Evolutionary conservation across 2,888 invertebrate genomes (phyloP).

Genomic region (Trisateles emortualis): DNA sequence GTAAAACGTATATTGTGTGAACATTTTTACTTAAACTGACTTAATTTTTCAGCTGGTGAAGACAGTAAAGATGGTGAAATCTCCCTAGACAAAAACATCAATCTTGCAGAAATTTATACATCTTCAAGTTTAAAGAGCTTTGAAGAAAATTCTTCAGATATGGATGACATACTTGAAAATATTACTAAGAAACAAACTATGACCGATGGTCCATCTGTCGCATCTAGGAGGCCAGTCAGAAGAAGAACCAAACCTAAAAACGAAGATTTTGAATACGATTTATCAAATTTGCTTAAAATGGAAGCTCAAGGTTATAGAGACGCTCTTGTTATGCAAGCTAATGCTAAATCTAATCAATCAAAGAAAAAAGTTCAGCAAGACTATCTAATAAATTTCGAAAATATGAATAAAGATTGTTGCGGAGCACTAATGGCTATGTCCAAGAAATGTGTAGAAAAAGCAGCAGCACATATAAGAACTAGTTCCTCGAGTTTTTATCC

Average conservation of each 20-base stretch:
- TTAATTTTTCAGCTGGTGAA: constrained; percentile 60
- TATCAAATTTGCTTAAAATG: constrained; percentile 86
- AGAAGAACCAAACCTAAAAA: constrained; percentile 89
- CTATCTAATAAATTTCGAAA: constrained; percentile 58
- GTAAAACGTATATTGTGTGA: no score
- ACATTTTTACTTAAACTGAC: constrained; percentile 6
- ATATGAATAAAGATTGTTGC: constrained; percentile 70
- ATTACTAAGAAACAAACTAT: constrained; percentile 52
- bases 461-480: constrained; percentile 71
- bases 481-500: constrained; percentile 50
- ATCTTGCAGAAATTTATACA: constrained; percentile 56
- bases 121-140: constrained; percentile 65
- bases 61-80: constrained; percentile 56
- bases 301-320: constrained; percentile 83
- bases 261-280: constrained; percentile 91
- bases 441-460: constrained; percentile 67
- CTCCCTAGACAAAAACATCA: constrained; percentile 52
- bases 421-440: constrained; percentile 74
- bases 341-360: constrained; percentile 57
- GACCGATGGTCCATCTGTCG: constrained; percentile 52
- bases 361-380: constrained; percentile 70
- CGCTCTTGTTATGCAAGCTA: constrained; percentile 56
- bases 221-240: constrained; percentile 87
- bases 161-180: constrained; percentile 75
- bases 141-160: constrained; percentile 83